Evolutionary conservation across 2,113 vertebrate genomes (phyloP).

Genomic region (Dermatemys mawii): DNA sequence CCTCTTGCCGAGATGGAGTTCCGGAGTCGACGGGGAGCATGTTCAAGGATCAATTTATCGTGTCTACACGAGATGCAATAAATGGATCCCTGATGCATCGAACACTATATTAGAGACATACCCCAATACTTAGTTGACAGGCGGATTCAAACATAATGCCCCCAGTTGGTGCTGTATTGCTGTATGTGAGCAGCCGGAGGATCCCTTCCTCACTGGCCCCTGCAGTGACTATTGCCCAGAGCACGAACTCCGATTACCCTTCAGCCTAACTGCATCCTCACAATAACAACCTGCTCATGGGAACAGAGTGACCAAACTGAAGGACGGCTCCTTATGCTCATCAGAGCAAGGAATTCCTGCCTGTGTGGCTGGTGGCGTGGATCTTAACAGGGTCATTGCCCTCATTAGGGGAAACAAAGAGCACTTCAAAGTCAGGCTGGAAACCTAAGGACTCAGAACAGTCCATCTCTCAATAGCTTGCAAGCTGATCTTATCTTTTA

Average conservation of each 20-base stretch:
- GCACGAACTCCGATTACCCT: neutral
- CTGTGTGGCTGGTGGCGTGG: neutral
- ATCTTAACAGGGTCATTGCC: neutral
- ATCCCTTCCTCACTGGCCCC: neutral
- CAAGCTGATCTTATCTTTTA: neutral
- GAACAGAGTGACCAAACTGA: neutral
- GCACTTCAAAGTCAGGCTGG: neutral
- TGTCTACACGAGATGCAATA: too few species aligned
- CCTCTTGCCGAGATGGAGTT: too few species aligned
- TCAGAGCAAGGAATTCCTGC: neutral
- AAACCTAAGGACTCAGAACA: neutral
- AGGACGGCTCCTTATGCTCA: neutral
- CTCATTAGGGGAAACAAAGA: neutral
- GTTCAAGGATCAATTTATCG: too few species aligned
- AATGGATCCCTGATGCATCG: too few species aligned
- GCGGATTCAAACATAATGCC: neutral
- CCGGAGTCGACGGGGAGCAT: too few species aligned
- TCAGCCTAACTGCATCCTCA: conserved; percentile 13
- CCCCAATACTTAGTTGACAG: too few species aligned
- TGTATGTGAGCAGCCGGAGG: neutral
- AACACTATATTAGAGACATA: too few species aligned
- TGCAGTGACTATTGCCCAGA: neutral
- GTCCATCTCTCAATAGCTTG: neutral
- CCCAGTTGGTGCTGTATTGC: fast-evolving
- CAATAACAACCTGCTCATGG: neutral